Base-by-base conservation (phyloP, 1,140 invertebrate genomes). In the Anastatus disparis region DNA sequence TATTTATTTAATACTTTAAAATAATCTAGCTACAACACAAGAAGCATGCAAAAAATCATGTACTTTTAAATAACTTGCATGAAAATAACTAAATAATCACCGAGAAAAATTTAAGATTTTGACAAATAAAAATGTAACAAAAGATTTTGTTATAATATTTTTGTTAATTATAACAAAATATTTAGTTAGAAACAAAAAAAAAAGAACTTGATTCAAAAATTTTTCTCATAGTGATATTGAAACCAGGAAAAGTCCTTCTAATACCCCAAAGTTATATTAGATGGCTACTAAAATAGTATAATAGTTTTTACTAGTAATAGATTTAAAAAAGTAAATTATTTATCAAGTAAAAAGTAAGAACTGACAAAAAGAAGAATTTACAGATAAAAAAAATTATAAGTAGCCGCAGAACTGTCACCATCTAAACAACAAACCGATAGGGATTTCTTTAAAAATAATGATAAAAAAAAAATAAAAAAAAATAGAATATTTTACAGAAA, bases 391-490 rank as follows among this genome's bases (percentile, higher is more conserved):
- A n/a, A 62, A 71, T 65, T 71, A 56, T 24, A 56, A 42, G n/a
- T 29, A 70, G 48, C 53, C 40, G 50, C 72, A 76, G 76, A 81
- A 80, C 78, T 81, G 77, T 80, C 78, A 80, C 70, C 77, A 80
- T 78, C 76, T 76, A 77, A 77, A 77, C 66, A 70, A 75, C 67
- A 76, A 73, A 76, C 72, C 63, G 73, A 79, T 71, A 72, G 70
- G 70, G 70, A 74, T 77, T 75, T 76, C 65, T 75, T 66, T 63
- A 13, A 12, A 22, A 71, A n/a, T n/a, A 71, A 29, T 29, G 1
- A 53, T 48, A 63, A 46, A 55, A 50, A 63, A 53, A 46, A 46
- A 62, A 27, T 42, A 27, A 63, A 38, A 63, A 42, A 65, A 72
- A 61, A 64, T 53, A 52, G 27, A 44, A 55, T 50, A 63, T 63